Base-by-base conservation (phyloP, 2,888 invertebrate species). In the Odontocolon sp. region DNA sequence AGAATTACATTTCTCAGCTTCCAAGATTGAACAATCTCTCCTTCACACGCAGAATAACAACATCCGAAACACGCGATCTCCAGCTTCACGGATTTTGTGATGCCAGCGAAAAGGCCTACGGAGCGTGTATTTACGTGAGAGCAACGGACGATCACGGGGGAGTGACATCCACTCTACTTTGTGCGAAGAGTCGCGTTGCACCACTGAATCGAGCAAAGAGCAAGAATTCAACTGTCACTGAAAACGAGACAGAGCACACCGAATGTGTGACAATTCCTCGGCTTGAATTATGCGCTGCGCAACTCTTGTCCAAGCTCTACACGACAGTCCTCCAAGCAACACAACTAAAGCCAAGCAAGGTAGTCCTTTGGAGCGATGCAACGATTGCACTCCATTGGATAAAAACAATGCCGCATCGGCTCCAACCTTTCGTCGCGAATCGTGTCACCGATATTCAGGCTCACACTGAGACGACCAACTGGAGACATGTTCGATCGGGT, bases 321-420 rank as follows among this genome's bases (percentile, higher is more conserved):
- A 47, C 57, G n/a, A n/a, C 8, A 2, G 66, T 69, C 0, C 31
- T 2, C 1, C 23, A 54, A 40, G 40, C 74, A 11, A 21, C 59
- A 50, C 33, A 31, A 40, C 6, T 33, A 0, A 8, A 70, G 2
- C 47, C 61, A 8, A 31, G 21, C 14, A 50, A 69, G n/a, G 14
- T 36, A 0, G 9, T 59, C 23, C n/a, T 78, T 9, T 78, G 61
- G 71, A 61, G 61, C 21, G 76, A 76, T 21, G 52, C 66, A 0
- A 42, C 33, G 1, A 77, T 77, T 6, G 57, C 36, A n/a, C 56
- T 74, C 4, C 26, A 52, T 28, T 70, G 73, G 70, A 66, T 74
- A 3, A 50, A 28, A 23, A 67, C 67, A 14, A 9, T 38, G 1
- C 72, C 66, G 2, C 26, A 38, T 9, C 61, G 52, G 2, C 31